These are phyloP conservation scores for Netelia melanura DNA, from an alignment of 2,888 invertebrate genomes.

Conservation along the genomic window DNA sequence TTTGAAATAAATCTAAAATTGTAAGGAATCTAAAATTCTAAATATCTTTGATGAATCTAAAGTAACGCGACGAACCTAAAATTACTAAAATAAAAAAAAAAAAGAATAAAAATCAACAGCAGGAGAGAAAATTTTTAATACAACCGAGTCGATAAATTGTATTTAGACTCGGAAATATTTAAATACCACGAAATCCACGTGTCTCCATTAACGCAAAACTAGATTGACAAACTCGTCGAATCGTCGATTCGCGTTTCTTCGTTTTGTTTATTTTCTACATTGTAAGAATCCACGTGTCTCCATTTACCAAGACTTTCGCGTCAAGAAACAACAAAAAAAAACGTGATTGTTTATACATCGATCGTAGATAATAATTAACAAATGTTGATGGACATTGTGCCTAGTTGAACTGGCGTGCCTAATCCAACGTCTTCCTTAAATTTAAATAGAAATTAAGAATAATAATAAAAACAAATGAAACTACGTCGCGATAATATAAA, in stretches of 20 bases:
- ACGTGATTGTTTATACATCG: constrained; percentile 37
- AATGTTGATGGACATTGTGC: constrained; percentile 57
- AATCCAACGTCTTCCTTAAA: constrained; percentile 81
- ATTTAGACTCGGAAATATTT: not conserved
- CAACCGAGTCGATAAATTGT: not conserved
- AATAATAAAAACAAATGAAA: not conserved
- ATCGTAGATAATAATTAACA: not conserved
- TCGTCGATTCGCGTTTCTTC: not conserved
- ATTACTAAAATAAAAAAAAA: not conserved
- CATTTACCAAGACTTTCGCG: constrained; percentile 2
- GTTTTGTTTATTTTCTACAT: not conserved
- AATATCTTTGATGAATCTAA: no score
- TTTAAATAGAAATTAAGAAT: constrained; percentile 31
- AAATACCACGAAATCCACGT: constrained; percentile 72
- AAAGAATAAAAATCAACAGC: not conserved
- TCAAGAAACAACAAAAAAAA: not conserved
- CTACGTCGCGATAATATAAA: not conserved
- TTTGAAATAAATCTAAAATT: not conserved
- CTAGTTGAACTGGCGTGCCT: constrained; percentile 78
- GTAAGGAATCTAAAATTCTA: no score
- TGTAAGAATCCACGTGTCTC: constrained; percentile 13
- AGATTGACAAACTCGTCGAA: not conserved
- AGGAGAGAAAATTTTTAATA: constrained; percentile 39
- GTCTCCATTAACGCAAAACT: constrained; percentile 67
- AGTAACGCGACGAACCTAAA: not conserved